Conservation (phyloP, 2,113 vertebrate species). For the Isichthys henryi region DNA sequence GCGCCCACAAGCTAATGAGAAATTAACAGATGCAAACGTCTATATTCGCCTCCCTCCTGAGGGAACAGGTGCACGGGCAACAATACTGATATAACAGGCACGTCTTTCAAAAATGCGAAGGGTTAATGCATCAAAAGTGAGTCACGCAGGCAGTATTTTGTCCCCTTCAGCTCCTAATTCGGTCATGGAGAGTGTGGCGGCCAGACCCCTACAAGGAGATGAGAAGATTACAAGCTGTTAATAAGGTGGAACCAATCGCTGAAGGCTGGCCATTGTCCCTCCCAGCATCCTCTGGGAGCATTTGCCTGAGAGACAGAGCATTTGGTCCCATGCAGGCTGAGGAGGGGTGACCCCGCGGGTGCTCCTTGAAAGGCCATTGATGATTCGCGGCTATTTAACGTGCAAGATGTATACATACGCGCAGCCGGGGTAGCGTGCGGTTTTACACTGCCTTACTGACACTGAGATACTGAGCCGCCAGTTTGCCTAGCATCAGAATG, state of each 20-base stretch:
- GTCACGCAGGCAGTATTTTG: slow-evolving; percentile 36
- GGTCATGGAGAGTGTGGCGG: slow-evolving; percentile 29
- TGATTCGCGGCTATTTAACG: slow-evolving; percentile 50
- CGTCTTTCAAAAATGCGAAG: slow-evolving; percentile 38
- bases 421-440: background rate
- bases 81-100: slow-evolving; percentile 48
- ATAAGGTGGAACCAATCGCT: slow-evolving; percentile 95
- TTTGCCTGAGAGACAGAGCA: slow-evolving; percentile 78
- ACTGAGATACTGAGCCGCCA: background rate
- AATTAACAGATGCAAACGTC: slow-evolving; percentile 68
- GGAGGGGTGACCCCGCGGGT: slow-evolving; percentile 48
- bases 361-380: slow-evolving; percentile 56
- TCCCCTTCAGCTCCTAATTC: slow-evolving; percentile 35
- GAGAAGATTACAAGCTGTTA: slow-evolving; percentile 98
- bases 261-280: slow-evolving; percentile 65
- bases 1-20: slow-evolving; percentile 60
- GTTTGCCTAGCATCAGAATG: background rate
- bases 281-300: slow-evolving; percentile 72
- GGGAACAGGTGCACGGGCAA: slow-evolving; percentile 61
- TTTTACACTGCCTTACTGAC: slow-evolving; percentile 23
- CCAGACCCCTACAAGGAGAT: slow-evolving; percentile 67
- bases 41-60: slow-evolving; percentile 45
- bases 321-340: slow-evolving; percentile 66
- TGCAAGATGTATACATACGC: slow-evolving; percentile 38
- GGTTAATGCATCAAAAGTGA: slow-evolving; percentile 45